Percentiles rank a stretch among this genome's conserved stretches.
These are phyloP conservation scores for Lycodopsis pacificus DNA, from an alignment of 2,797 vertebrate genomes.

Conservation along the genomic window DNA sequence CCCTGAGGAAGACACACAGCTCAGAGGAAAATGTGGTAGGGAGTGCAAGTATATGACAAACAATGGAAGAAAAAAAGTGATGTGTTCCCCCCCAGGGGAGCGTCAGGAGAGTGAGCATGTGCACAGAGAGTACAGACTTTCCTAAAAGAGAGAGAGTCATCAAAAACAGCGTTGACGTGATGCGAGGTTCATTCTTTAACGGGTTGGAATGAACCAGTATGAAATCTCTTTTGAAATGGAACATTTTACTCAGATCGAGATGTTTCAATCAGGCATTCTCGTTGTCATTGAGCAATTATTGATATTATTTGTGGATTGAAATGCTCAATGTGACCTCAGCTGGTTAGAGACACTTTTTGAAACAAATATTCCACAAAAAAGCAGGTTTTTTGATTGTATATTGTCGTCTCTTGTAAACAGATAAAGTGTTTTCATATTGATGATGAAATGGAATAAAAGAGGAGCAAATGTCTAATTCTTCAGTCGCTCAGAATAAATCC, in stretches of 20 bases:
- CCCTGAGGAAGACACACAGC: slow-evolving; percentile 28
- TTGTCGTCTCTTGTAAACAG: not conserved
- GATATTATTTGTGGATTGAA: slow-evolving; percentile 28
- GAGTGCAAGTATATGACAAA: slow-evolving; percentile 26
- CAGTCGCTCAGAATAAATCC: slow-evolving; percentile 47
- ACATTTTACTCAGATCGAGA: slow-evolving; percentile 6
- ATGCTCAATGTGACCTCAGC: slow-evolving; percentile 17
- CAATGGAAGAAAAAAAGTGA: slow-evolving; percentile 9
- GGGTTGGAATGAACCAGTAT: not conserved
- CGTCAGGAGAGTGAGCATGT: slow-evolving; percentile 16
- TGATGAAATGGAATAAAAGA: slow-evolving; percentile 32
- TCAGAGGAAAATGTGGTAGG: slow-evolving; percentile 15
- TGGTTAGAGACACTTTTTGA: slow-evolving; percentile 1
- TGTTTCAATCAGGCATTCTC: slow-evolving; percentile 4
- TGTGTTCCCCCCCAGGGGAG: slow-evolving; percentile 6
- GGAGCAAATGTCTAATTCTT: slow-evolving; percentile 11
- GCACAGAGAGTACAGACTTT: slow-evolving; percentile 15
- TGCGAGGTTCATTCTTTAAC: slow-evolving; percentile 23
- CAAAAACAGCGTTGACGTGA: slow-evolving; percentile 26
- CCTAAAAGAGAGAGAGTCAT: slow-evolving; percentile 21
- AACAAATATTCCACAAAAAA: slow-evolving; percentile 23
- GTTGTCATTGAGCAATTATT: slow-evolving; percentile 1
- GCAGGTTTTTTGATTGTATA: not conserved
- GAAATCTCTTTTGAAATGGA: slow-evolving; percentile 2
- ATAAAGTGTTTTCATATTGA: slow-evolving; percentile 8